A percentile compares a stretch with the other conserved stretches of the same genome.
Evolutionary conservation across 2,797 vertebrate genomes (phyloP).

Genomic region (Steatocranus sp.): DNA sequence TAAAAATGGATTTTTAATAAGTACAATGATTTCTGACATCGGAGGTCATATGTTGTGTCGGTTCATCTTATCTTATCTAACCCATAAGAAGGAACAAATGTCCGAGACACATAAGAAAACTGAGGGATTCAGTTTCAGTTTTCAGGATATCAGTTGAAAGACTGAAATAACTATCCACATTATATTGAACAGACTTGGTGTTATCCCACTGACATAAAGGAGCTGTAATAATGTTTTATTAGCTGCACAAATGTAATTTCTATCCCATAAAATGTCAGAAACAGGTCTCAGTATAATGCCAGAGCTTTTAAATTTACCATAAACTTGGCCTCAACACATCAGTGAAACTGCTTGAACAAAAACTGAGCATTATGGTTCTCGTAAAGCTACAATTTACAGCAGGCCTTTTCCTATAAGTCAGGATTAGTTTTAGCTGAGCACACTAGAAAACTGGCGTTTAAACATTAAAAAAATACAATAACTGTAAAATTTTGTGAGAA

Average conservation of each 20-base stretch:
- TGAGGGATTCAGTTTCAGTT: fast-evolving
- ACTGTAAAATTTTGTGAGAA: not conserved
- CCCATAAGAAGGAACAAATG: not conserved
- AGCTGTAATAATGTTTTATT: not conserved
- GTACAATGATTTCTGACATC: not conserved
- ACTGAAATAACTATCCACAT: not conserved
- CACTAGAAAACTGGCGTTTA: not conserved
- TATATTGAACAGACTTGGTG: not conserved
- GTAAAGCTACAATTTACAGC: not conserved
- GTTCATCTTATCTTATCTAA: not conserved
- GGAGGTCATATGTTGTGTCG: not conserved
- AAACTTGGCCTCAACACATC: not conserved
- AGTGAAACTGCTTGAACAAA: not conserved
- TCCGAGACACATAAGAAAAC: not conserved
- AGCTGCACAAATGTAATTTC: not conserved
- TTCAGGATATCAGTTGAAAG: not conserved
- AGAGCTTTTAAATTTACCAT: not conserved
- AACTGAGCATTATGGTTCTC: not conserved
- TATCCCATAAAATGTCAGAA: not conserved
- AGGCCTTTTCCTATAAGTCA: not conserved
- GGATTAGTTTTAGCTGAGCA: not conserved
- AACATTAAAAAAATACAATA: not conserved
- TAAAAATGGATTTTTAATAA: slow-evolving; percentile 17
- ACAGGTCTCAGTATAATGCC: not conserved
- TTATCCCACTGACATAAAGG: not conserved